Evolutionary conservation across 2,888 invertebrate genomes (phyloP).

Genomic region (Yponomeuta malinellus): DNA sequence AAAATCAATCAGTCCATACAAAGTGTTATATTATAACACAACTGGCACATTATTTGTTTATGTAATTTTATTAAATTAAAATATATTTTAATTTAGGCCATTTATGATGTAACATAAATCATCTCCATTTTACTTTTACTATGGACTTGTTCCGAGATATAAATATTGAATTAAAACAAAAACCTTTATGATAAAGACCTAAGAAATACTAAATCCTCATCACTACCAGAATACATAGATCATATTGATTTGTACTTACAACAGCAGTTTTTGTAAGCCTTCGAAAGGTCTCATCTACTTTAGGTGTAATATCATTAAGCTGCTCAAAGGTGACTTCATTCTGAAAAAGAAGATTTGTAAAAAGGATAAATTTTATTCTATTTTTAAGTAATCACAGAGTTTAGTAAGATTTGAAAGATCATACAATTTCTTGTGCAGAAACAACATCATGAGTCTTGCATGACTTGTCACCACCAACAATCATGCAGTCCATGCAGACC

Average conservation of each 20-base stretch:
- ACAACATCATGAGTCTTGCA: slow-evolving; percentile 61
- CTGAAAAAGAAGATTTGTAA: slow-evolving; percentile 35
- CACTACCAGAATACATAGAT: too few species aligned
- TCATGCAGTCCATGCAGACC: slow-evolving; percentile 62
- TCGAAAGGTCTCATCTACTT: slow-evolving; percentile 55
- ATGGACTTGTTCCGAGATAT: too few species aligned
- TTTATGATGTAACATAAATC: too few species aligned
- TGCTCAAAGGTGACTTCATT: slow-evolving; percentile 48
- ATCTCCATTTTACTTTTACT: too few species aligned
- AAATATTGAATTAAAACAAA: too few species aligned
- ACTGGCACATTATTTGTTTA: too few species aligned
- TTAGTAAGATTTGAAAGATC: slow-evolving; percentile 18
- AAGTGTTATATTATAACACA: too few species aligned
- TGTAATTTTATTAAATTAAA: too few species aligned
- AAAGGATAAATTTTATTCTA: neutral
- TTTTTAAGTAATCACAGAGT: neutral
- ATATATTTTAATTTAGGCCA: too few species aligned
- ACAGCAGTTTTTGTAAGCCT: slow-evolving; percentile 64
- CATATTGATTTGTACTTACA: slow-evolving; percentile 36
- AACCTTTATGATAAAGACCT: neutral
- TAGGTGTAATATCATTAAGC: slow-evolving; percentile 42
- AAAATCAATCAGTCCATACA: neutral
- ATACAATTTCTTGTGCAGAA: slow-evolving; percentile 56
- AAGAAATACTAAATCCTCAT: too few species aligned
- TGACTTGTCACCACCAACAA: slow-evolving; percentile 58